Evolutionary conservation across 92 coral and sea anemone species (phyloP).

Genomic region (Bergia sp.): DNA sequence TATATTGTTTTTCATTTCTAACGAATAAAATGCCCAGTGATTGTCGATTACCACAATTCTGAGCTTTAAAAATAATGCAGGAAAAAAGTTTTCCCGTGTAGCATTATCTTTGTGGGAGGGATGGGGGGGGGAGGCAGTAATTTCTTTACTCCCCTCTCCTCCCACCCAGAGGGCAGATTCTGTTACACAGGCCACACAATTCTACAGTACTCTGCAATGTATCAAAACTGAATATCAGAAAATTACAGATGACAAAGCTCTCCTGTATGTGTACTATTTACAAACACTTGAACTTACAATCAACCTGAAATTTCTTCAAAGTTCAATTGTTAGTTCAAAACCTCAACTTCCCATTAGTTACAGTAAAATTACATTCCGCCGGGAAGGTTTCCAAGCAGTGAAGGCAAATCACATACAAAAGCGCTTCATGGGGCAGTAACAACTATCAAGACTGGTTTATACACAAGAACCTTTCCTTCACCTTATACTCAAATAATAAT

Average conservation of each 20-base stretch:
- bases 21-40: too few relatives aligned
- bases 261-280: not conserved
- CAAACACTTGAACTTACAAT: too few relatives aligned
- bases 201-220: not conserved
- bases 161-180: not conserved
- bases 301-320: not conserved
- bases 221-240: not conserved
- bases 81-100: not conserved
- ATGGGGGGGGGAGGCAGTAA: not conserved
- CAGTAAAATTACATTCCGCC: too few relatives aligned
- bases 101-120: not conserved
- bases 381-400: too few relatives aligned
- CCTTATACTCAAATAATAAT: too few relatives aligned
- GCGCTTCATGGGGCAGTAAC: too few relatives aligned
- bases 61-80: not conserved
- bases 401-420: too few relatives aligned
- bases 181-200: not conserved
- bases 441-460: too few relatives aligned
- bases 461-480: too few relatives aligned
- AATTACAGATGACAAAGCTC: not conserved
- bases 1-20: too few relatives aligned
- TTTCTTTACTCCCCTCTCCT: not conserved
- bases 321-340: not conserved
- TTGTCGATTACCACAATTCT: too few relatives aligned
- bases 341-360: not conserved